Percentiles rank a stretch among this genome's conserved stretches.
These are phyloP conservation scores for Drosophila cracens DNA, from an alignment of 2,888 invertebrate genomes.

Conservation along the genomic window DNA sequence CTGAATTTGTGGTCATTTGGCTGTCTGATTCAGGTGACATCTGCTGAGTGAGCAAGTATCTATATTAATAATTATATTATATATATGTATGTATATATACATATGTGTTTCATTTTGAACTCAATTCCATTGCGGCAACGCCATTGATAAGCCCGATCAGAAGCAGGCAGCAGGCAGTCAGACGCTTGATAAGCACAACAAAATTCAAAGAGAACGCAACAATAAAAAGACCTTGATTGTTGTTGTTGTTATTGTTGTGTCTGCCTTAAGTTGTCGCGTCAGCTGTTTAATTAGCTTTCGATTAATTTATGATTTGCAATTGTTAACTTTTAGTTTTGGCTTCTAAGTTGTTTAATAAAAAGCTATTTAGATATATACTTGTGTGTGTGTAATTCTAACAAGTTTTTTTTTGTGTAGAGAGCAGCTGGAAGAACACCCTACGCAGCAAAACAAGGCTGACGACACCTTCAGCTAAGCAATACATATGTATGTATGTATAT, in stretches of 20 bases:
- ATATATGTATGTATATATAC: not conserved
- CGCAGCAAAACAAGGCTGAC: slow-evolving; percentile 41
- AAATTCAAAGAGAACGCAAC: slow-evolving; percentile 40
- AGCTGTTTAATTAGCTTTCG: slow-evolving; percentile 77
- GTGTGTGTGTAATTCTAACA: not conserved
- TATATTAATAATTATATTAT: slow-evolving; percentile 4
- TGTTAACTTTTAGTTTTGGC: slow-evolving; percentile 16
- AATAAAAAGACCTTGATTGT: slow-evolving; percentile 50
- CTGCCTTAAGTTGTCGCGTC: slow-evolving; percentile 53
- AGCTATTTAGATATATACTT: not conserved
- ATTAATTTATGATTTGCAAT: slow-evolving; percentile 59
- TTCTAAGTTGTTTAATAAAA: not conserved
- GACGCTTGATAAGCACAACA: slow-evolving; percentile 68
- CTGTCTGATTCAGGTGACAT: slow-evolving; percentile 48
- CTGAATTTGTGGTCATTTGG: slow-evolving; percentile 54
- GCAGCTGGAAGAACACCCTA: slow-evolving; percentile 14
- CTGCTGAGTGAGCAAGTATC: slow-evolving; percentile 18
- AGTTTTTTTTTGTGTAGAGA: slow-evolving; percentile 4
- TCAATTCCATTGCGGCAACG: slow-evolving; percentile 50
- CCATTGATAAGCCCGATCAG: slow-evolving; percentile 60
- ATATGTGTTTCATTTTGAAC: slow-evolving; percentile 37
- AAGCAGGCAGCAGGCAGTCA: slow-evolving; percentile 53
- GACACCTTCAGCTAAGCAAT: slow-evolving; percentile 43
- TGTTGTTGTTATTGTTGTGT: slow-evolving; percentile 26
- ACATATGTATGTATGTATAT: not conserved